Percentiles rank a stretch among this genome's conserved stretches.
phyloP scores from a whole-genome alignment of 1,140 invertebrate species.

The Drepana arcuata region DNA sequence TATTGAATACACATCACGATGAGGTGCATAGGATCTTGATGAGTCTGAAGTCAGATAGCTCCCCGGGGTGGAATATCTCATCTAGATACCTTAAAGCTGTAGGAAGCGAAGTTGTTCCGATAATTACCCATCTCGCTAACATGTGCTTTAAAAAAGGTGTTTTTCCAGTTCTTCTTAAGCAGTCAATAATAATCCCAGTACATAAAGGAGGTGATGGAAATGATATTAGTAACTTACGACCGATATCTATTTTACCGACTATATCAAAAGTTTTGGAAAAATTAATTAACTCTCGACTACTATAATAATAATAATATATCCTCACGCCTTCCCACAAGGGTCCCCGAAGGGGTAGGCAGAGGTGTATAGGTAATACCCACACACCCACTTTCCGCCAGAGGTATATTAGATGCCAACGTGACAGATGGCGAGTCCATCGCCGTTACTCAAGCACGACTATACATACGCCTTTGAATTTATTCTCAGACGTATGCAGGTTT shows the following conservation, averaged over 20 bases:
- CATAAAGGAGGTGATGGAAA: conserved; percentile 1
- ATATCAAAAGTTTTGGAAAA: conserved; percentile 12
- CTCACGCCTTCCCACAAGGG: too few species aligned
- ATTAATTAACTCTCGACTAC: conserved; percentile 4
- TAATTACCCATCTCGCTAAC: not conserved
- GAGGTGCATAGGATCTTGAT: conserved; percentile 2
- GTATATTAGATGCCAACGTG: too few species aligned
- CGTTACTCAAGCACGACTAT: too few species aligned
- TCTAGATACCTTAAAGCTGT: not conserved
- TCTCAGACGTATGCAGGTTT: too few species aligned
- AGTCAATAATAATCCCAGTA: not conserved
- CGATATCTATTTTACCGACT: conserved; percentile 5
- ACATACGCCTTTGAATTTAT: not conserved
- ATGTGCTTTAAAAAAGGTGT: not conserved
- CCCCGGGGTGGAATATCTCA: conserved; percentile 7
- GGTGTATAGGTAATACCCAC: too few species aligned
- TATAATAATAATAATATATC: not conserved
- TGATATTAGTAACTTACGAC: conserved; percentile 6
- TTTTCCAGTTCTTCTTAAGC: conserved; percentile 1
- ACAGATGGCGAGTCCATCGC: too few species aligned
- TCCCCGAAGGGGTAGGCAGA: too few species aligned
- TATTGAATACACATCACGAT: not conserved
- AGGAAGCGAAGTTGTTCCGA: too few species aligned
- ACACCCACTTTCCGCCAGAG: too few species aligned
- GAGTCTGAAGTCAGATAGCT: conserved; percentile 1